phyloP scores from a whole-genome alignment of 64 coral and sea anemone genomes.

The Montipora capricornis region DNA sequence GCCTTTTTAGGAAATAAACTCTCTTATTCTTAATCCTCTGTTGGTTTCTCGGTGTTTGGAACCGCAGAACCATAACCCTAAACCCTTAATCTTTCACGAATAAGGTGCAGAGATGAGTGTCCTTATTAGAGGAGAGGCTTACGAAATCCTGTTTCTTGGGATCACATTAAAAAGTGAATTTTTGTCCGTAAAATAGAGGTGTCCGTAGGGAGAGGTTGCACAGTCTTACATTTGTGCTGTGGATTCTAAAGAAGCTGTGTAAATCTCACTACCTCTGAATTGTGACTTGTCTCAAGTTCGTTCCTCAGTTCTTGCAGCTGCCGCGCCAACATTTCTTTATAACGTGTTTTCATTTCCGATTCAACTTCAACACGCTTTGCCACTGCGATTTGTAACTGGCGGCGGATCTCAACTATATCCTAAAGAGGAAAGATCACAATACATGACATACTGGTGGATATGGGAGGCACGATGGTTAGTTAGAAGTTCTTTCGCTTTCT shows the following conservation, averaged over 20 bases:
- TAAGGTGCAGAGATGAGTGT: not conserved
- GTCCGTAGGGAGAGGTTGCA: not conserved
- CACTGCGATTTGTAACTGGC: conserved; percentile 81
- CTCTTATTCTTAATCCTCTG: no score
- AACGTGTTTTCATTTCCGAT: conserved; percentile 79
- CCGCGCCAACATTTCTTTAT: conserved; percentile 73
- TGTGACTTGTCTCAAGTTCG: conserved; percentile 74
- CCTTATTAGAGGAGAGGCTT: no score
- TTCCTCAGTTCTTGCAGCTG: conserved; percentile 88
- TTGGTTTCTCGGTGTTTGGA: no score
- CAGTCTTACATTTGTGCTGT: not conserved
- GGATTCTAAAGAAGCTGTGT: not conserved
- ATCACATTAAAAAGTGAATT: no score
- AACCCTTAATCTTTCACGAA: no score
- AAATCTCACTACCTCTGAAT: conserved; percentile 65
- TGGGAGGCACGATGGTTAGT: no score
- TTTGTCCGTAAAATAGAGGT: no score
- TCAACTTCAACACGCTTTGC: conserved; percentile 79
- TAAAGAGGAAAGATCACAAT: not conserved
- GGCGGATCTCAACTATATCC: conserved; percentile 83
- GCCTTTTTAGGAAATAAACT: no score
- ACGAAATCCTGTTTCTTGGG: no score
- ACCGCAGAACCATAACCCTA: no score
- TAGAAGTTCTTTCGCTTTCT: no score
- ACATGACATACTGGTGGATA: no score